Percentiles rank a stretch among this genome's conserved stretches.
Evolutionary conservation across 2,888 invertebrate genomes (phyloP).

Genomic region (Hemithea aestivaria): DNA sequence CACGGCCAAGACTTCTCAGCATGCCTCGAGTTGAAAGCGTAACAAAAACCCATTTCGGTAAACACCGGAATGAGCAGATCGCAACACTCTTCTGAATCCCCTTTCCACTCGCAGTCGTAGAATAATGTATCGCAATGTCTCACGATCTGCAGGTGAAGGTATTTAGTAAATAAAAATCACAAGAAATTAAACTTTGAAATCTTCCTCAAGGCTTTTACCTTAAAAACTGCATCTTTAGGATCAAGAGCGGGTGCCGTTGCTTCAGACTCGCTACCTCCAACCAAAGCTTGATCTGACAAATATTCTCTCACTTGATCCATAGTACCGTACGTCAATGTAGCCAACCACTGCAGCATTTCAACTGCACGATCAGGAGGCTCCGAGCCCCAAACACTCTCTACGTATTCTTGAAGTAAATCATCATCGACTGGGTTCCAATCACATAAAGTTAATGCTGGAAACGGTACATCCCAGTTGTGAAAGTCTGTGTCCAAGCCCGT

Average conservation of each 20-base stretch:
- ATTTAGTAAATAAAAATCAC: background rate
- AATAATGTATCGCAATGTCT: slow-evolving; percentile 81
- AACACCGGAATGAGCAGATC: slow-evolving; percentile 83
- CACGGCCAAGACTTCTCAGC: slow-evolving; percentile 77
- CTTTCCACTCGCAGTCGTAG: slow-evolving; percentile 82
- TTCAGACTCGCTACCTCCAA: slow-evolving; percentile 34
- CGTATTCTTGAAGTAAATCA: slow-evolving; percentile 62
- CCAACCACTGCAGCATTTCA: slow-evolving; percentile 64
- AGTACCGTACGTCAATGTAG: slow-evolving; percentile 61
- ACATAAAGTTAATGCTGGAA: slow-evolving; percentile 86
- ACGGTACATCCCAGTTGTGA: slow-evolving; percentile 88
- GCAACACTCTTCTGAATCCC: slow-evolving; percentile 82
- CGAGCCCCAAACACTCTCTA: slow-evolving; percentile 58
- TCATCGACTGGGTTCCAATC: slow-evolving; percentile 73
- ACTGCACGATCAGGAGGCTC: slow-evolving; percentile 51
- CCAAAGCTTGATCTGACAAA: slow-evolving; percentile 41
- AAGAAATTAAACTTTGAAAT: no score
- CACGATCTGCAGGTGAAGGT: slow-evolving; percentile 65
- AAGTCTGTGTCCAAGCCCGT: slow-evolving; percentile 90
- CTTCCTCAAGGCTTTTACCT: slow-evolving; percentile 34
- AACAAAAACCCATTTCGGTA: slow-evolving; percentile 87
- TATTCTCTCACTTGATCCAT: slow-evolving; percentile 53
- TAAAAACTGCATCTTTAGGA: slow-evolving; percentile 60
- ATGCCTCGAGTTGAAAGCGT: slow-evolving; percentile 83
- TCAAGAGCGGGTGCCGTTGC: slow-evolving; percentile 37